Evolutionary conservation across 37 sponge, comb jelly and placozoan species (phyloP), one percentile per base, ranked within the genome.

Genomic region (Halisarca cf. caerulea): DNA sequence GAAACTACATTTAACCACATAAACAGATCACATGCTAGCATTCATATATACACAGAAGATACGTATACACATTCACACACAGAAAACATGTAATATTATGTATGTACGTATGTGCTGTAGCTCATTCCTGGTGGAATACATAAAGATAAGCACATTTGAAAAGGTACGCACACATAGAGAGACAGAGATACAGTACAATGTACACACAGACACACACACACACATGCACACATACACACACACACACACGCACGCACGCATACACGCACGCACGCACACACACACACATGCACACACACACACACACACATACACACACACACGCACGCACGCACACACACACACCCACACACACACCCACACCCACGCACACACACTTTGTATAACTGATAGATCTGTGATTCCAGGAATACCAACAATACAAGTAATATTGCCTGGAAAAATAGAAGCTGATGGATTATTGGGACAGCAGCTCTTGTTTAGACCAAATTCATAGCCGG

Each of bases 391-490:
- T 23, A 62, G 64, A 62, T 66, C 25, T 6, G 94, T 84, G 53
- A 95, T 66, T 1, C 96, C 96, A 0, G 96, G 91, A 34, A 95
- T 92, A 25, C 96, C 96, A 43, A 53, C 25, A 27, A 66, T 82
- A 53, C 93, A 92, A 24, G 59, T 60, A 0, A 91, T 91, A 7
- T 72, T 64, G 28, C 58, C 27, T 17, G 71, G 51, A 39, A 33
- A 32, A 21, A n/a, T 37, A 23, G 59, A 73, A 27, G 91, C 69
- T 0, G 18, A 51, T 1, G 87, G 82, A 74, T 95, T 89, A 54
- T 55, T 38, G 2, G 80, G 72, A 38, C 78, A 69, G 71, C 94
- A 94, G 28, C 47, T 60, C 20, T 18, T 60, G 71, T 81, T 62
- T 23, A 81, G 15, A 2, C 23, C 6, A 41, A 74, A 68, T 17